These are phyloP conservation scores for Gymnocypris eckloni DNA, from an alignment of 2,797 vertebrate species.

Conservation along the genomic window DNA sequence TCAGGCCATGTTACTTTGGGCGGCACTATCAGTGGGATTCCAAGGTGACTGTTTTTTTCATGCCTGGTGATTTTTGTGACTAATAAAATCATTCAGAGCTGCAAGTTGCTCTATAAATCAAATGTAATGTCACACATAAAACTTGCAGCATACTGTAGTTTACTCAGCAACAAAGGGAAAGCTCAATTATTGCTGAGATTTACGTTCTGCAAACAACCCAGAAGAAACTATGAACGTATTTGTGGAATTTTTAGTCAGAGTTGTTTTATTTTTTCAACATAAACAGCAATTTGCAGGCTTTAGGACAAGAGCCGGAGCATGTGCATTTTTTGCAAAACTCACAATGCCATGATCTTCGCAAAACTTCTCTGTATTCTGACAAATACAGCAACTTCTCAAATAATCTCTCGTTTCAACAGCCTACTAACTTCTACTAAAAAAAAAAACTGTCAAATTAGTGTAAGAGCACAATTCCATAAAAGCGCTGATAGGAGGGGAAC, in stretches of 20 bases:
- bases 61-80: conserved; percentile 4
- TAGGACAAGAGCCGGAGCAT: background rate
- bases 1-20: background rate
- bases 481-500: no score
- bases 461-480: no score
- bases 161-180: background rate
- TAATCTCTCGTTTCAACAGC: background rate
- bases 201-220: background rate
- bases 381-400: background rate
- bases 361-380: no score
- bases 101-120: conserved; percentile 20
- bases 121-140: background rate
- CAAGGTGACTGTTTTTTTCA: conserved; percentile 9
- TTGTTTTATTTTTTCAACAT: background rate
- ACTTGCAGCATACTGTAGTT: conserved; percentile 5
- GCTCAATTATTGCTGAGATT: conserved; percentile 3
- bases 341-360: background rate
- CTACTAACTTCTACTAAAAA: background rate
- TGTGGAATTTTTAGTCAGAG: background rate
- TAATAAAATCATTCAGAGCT: conserved; percentile 12
- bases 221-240: background rate
- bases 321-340: background rate
- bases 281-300: background rate
- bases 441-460: no score
- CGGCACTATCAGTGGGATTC: background rate